Evolutionary conservation across 1,140 invertebrate genomes (phyloP).

Genomic region (Drosophila arawakana): DNA sequence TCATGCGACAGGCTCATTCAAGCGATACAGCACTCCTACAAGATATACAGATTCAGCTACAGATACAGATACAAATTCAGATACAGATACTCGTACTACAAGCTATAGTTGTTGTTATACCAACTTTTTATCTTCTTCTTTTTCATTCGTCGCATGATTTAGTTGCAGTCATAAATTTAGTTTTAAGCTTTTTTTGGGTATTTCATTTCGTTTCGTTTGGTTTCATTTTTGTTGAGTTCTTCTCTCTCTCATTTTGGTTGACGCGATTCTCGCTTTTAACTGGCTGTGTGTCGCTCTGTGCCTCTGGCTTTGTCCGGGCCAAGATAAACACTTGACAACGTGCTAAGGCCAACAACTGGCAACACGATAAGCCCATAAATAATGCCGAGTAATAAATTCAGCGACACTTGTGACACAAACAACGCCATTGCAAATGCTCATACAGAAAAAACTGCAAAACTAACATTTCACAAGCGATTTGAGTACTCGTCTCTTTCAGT

Average conservation of each 20-base stretch:
- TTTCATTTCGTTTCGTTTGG: slow-evolving; percentile 20
- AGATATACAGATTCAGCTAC: slow-evolving; percentile 53
- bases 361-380: slow-evolving; percentile 77
- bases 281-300: slow-evolving; percentile 6
- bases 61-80: slow-evolving; percentile 19
- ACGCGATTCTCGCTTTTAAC: slow-evolving; percentile 7
- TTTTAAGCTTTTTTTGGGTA: slow-evolving; percentile 79
- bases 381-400: slow-evolving; percentile 72
- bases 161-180: slow-evolving; percentile 79
- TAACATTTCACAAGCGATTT: background rate
- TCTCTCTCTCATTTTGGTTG: slow-evolving; percentile 4
- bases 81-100: slow-evolving; percentile 22
- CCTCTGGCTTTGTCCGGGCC: slow-evolving; percentile 35
- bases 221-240: slow-evolving; percentile 64
- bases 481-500: background rate
- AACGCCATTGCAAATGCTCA: slow-evolving; percentile 46
- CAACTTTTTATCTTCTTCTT: slow-evolving; percentile 32
- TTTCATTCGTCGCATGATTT: slow-evolving; percentile 73
- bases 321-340: slow-evolving; percentile 82
- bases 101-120: slow-evolving; percentile 24
- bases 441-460: background rate
- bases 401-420: slow-evolving; percentile 70
- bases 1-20: slow-evolving; percentile 74
- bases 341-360: slow-evolving; percentile 72
- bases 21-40: slow-evolving; percentile 46